Evolutionary conservation across 2,113 vertebrate species (phyloP).

Genomic region (Ameiurus melas): DNA sequence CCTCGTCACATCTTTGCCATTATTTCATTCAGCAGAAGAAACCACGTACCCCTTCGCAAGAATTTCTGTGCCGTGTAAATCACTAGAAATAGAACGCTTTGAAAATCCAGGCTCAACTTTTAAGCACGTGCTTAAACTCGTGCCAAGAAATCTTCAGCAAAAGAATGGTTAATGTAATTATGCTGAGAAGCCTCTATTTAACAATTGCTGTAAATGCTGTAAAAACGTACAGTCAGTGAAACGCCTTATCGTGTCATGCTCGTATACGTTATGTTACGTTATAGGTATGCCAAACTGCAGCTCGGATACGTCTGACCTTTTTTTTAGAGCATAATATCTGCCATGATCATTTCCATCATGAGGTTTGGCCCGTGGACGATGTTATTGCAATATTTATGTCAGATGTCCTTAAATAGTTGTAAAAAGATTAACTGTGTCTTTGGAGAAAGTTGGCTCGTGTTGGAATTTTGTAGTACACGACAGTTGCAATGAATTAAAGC

Average conservation of each 20-base stretch:
- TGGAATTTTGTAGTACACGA: constrained; percentile 33
- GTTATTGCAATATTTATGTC: constrained; percentile 44
- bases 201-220: background rate
- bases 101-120: background rate
- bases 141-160: background rate
- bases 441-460: constrained; percentile 38
- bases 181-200: background rate
- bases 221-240: constrained; percentile 5
- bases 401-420: constrained; percentile 39
- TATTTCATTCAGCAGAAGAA: constrained; percentile 16
- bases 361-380: constrained; percentile 14
- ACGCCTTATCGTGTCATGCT: background rate
- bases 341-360: constrained; percentile 28
- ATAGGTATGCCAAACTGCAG: constrained; percentile 4
- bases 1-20: background rate
- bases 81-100: background rate
- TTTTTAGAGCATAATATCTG: constrained; percentile 18
- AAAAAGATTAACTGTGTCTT: constrained; percentile 47
- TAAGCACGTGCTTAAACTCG: background rate
- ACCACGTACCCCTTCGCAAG: background rate
- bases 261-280: background rate
- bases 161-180: background rate
- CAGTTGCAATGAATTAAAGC: constrained; percentile 55
- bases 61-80: background rate
- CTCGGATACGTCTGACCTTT: constrained; percentile 13